These are phyloP conservation scores for Anhinga rufa DNA, from an alignment of 2,113 vertebrate species.

Conservation along the genomic window DNA sequence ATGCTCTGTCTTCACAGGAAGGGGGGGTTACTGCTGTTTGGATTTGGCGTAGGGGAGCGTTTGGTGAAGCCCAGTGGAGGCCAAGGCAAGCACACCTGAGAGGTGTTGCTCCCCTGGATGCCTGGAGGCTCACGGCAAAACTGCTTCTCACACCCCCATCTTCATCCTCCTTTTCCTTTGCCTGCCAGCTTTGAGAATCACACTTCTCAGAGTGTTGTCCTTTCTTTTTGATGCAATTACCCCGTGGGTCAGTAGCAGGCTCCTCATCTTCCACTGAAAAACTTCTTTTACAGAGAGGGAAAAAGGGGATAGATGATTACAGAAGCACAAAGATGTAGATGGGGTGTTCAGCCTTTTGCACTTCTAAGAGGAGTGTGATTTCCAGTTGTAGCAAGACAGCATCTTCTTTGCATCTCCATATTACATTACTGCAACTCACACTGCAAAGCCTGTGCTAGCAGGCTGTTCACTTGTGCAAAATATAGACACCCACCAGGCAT, in stretches of 20 bases:
- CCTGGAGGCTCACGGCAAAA: rapidly evolving
- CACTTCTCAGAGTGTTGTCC: background rate
- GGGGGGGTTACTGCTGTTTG: background rate
- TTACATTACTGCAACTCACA: rapidly evolving
- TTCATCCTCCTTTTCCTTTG: background rate
- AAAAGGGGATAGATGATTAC: background rate
- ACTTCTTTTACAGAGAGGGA: background rate
- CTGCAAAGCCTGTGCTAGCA: background rate
- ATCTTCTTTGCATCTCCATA: background rate
- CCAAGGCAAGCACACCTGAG: background rate
- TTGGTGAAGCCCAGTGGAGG: background rate
- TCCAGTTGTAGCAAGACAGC: background rate
- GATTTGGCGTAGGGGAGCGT: background rate
- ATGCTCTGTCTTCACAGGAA: background rate
- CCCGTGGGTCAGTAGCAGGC: background rate
- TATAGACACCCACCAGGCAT: background rate
- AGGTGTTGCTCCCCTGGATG: background rate
- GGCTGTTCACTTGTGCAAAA: background rate
- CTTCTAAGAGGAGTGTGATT: background rate
- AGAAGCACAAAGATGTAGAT: background rate
- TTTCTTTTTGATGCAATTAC: background rate
- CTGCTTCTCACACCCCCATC: background rate
- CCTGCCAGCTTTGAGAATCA: background rate
- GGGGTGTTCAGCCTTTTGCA: background rate
- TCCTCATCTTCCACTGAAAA: background rate